Evolutionary conservation across 2,113 vertebrate genomes (phyloP).

Genomic region (Cebidichthys violaceus): DNA sequence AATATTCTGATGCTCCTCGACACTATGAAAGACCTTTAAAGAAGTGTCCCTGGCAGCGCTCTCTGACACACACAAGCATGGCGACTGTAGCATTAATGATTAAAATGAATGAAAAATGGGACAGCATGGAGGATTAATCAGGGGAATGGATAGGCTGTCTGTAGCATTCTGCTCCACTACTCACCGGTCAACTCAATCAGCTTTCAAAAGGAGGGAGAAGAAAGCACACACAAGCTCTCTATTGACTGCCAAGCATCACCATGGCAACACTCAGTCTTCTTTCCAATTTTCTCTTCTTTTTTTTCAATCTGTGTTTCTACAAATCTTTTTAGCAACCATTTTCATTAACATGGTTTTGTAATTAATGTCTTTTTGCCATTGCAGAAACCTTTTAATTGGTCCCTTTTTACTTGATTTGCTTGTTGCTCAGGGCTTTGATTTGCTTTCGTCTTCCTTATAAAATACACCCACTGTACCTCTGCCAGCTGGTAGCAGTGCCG

Average conservation of each 20-base stretch:
- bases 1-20: conserved; percentile 16
- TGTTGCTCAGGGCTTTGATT: conserved; percentile 11
- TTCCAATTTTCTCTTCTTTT: conserved; percentile 23
- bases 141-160: conserved; percentile 56
- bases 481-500: background rate
- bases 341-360: conserved; percentile 43
- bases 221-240: conserved; percentile 45
- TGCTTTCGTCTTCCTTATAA: background rate
- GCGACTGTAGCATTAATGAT: conserved; percentile 38
- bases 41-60: conserved; percentile 13
- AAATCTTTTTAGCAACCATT: conserved; percentile 34
- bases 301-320: conserved; percentile 14
- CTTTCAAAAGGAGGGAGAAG: conserved; percentile 31
- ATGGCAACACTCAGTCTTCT: conserved; percentile 66
- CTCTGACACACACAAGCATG: background rate
- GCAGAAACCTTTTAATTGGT: conserved; percentile 44
- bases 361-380: conserved; percentile 24
- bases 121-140: conserved; percentile 55
- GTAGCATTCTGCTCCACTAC: conserved; percentile 51
- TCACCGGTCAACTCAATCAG: conserved; percentile 67
- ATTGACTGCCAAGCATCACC: conserved; percentile 68
- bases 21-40: conserved; percentile 27
- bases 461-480: background rate
- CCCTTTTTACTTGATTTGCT: conserved; percentile 14
- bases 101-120: conserved; percentile 52